Base-by-base conservation (phyloP, 2,888 invertebrate species). In the Polietes domitor region DNA sequence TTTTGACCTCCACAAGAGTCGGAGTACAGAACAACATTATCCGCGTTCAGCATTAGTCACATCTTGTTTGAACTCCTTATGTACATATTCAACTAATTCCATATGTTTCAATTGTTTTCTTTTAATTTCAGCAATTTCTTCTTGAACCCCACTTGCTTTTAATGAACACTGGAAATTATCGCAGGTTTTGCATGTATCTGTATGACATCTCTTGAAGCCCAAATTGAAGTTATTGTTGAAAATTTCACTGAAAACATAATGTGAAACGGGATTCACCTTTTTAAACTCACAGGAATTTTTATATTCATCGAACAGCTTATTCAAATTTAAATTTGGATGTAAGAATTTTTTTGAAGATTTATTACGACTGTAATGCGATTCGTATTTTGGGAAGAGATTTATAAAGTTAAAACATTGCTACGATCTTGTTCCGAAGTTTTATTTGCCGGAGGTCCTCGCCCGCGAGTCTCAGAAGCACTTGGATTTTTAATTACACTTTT, bases 11-110 rank as follows among this genome's bases (percentile, higher is more conserved):
- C 32, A 53, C 72, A 53, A n/a, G 72, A 72, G 32, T 73, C 53
- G 41, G 73, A 37, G 37, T 73, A 73, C 32, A 73, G 28, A 73
- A 73, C 50, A 37, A 73, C 50, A 73, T 73, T 73, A 32, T 73
- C 58, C 15, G 58, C 47, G 21, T 47, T 43, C 50, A 15, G 71
- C 71, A 43, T 47, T 71, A 24, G 10, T 47, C 28, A 73, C 73
- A 37, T 73, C 73, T 32, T 28, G 26, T 55, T 53, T 55, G 55
- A 73, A 73, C 55, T 73, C 73, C 19, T 32, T 73, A n/a, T 55
- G 32, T 55, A 71, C 26, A 26, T 50, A 41, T 26, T 71, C 71
- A 19, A 71, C 71, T 26, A n/a, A 21, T 53, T 71, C 71, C 26
- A 50, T 24, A 71, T 71, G 71, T 53, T 50, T 71, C 26, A 17